phyloP scores from a whole-genome alignment of 1,140 invertebrate genomes.

The Pseudomyrmex gracilis region DNA sequence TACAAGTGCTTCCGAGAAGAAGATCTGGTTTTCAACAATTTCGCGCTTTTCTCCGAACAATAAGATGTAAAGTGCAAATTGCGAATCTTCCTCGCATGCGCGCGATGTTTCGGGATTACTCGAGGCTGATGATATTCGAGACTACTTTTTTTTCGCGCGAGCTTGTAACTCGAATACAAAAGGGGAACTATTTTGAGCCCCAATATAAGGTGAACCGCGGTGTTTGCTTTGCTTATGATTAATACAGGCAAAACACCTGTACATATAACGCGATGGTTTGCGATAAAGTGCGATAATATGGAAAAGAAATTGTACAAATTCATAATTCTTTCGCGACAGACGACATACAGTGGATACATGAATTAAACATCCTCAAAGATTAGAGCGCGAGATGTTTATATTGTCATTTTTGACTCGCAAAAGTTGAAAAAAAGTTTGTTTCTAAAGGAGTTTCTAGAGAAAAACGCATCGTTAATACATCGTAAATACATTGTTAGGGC shows the following conservation, averaged over 20 bases:
- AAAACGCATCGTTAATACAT: neutral
- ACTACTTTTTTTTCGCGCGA: neutral
- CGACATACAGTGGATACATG: neutral
- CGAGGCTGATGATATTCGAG: neutral
- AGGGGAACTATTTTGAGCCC: slow-evolving; percentile 16
- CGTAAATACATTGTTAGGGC: too few relatives aligned
- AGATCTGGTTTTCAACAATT: neutral
- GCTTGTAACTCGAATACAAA: slow-evolving; percentile 9
- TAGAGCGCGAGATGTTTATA: neutral
- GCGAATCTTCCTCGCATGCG: slow-evolving; percentile 1
- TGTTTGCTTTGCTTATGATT: slow-evolving; percentile 48
- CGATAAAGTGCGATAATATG: slow-evolving; percentile 9
- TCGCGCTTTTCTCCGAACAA: neutral
- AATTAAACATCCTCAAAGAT: slow-evolving; percentile 24
- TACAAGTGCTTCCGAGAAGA: neutral
- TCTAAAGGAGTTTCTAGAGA: neutral
- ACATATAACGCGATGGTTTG: slow-evolving; percentile 44
- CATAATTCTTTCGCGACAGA: slow-evolving; percentile 49
- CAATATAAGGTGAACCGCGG: slow-evolving; percentile 35
- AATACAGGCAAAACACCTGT: slow-evolving; percentile 40
- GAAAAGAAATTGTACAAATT: slow-evolving; percentile 51
- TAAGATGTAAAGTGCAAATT: neutral
- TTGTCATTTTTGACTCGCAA: neutral
- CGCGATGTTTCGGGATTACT: neutral
- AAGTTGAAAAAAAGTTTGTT: neutral